These are phyloP conservation scores for Pachypanchax playfairii DNA, from an alignment of 2,113 vertebrate genomes.

Conservation along the genomic window DNA sequence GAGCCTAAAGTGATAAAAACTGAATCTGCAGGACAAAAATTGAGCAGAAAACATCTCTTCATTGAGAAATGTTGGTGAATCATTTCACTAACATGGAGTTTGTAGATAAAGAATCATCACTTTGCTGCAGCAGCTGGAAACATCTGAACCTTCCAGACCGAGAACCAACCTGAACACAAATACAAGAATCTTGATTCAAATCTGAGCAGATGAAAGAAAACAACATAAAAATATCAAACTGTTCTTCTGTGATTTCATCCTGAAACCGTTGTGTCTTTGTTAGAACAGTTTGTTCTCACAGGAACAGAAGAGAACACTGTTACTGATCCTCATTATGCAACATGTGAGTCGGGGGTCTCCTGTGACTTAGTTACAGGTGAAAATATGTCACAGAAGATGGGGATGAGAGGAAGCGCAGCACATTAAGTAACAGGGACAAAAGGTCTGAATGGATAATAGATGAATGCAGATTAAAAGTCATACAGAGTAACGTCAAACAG, in stretches of 20 bases:
- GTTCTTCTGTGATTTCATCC: neutral
- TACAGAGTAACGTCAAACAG: neutral
- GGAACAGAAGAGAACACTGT: conserved; percentile 12
- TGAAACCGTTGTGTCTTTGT: neutral
- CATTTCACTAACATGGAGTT: too few species aligned
- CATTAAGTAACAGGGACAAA: conserved; percentile 27
- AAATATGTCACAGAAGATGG: conserved; percentile 44
- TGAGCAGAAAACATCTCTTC: neutral
- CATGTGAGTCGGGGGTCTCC: conserved; percentile 32
- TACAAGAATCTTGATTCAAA: too few species aligned
- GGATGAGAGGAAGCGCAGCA: conserved; percentile 18
- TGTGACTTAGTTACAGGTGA: conserved; percentile 41
- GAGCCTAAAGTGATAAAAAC: neutral
- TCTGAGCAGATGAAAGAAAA: neutral
- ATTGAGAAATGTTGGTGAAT: too few species aligned
- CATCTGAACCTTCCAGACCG: too few species aligned
- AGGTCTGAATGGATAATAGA: conserved; percentile 32
- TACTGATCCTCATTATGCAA: conserved; percentile 47
- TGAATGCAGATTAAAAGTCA: conserved; percentile 23
- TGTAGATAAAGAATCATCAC: too few species aligned
- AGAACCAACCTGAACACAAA: too few species aligned
- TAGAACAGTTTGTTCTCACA: conserved; percentile 25
- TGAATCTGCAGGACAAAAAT: neutral
- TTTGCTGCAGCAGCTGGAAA: too few species aligned
- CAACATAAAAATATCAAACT: neutral